Conservation (phyloP, 2,888 invertebrate genomes). For the Phytoseiulus persimilis region DNA sequence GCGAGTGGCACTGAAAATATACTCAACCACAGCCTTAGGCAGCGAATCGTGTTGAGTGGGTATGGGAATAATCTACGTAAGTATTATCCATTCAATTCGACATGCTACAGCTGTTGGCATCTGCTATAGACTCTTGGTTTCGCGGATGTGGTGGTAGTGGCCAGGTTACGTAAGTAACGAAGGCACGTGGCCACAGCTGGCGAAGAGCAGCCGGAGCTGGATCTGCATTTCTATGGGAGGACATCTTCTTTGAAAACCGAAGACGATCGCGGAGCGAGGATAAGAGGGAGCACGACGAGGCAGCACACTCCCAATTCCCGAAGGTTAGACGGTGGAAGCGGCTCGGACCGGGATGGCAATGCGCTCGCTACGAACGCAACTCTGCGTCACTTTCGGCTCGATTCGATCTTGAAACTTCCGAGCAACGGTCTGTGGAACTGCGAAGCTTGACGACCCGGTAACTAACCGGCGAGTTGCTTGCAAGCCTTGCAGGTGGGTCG, state of each 20-base stretch:
- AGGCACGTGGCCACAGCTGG: neutral
- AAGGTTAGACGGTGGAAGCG: too few relatives aligned
- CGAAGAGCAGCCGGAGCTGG: neutral
- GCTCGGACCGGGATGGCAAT: neutral
- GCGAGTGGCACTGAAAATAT: neutral
- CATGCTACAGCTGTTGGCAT: constrained; percentile 5
- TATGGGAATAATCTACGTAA: neutral
- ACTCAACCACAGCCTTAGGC: neutral
- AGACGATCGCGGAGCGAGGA: neutral
- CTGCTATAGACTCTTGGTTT: neutral
- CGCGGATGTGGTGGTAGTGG: neutral
- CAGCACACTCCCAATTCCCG: neutral
- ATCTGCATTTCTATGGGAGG: neutral
- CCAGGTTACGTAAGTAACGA: neutral
- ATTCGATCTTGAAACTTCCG: too few relatives aligned
- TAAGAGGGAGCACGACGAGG: neutral
- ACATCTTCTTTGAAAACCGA: neutral
- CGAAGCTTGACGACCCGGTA: neutral
- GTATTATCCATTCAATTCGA: neutral
- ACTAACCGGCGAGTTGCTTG: neutral
- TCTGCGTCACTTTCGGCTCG: too few relatives aligned
- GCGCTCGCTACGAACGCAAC: too few relatives aligned
- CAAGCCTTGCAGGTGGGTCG: neutral
- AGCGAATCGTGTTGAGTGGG: neutral
- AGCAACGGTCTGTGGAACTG: too few relatives aligned